Conservation (phyloP, 2,888 invertebrate genomes). For the Drosophila mercatorum region DNA sequence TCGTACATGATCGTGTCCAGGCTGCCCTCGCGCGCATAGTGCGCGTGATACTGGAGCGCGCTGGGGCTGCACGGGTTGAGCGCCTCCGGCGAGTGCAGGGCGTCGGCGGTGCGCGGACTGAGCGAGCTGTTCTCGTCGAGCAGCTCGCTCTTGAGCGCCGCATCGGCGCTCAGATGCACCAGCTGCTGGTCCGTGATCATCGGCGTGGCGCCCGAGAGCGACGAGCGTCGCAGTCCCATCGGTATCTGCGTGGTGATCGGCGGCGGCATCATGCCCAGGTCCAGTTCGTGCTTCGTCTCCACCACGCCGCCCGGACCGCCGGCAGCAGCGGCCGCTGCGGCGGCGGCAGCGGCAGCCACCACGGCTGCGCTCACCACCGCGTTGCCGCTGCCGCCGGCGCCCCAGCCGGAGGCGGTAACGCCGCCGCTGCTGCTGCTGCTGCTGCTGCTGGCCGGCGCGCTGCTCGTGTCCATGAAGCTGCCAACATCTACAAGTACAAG, state of each 20-base stretch:
- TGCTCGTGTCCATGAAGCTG: constrained; percentile 80
- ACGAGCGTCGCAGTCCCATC: constrained; percentile 88
- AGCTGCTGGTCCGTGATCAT: constrained; percentile 82
- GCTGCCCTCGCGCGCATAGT: constrained; percentile 75
- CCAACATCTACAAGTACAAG: constrained; percentile 82
- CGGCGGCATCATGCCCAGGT: constrained; percentile 89
- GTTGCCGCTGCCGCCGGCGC: constrained; percentile 57
- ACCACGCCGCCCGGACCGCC: constrained; percentile 61
- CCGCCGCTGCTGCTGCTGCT: constrained; percentile 7
- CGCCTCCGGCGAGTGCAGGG: constrained; percentile 78
- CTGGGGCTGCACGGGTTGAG: constrained; percentile 78
- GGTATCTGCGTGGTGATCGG: constrained; percentile 87
- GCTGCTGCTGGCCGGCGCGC: constrained; percentile 20
- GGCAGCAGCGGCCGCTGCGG: constrained; percentile 6
- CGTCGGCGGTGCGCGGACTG: constrained; percentile 77
- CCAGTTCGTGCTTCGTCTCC: constrained; percentile 86
- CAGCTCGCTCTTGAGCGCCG: constrained; percentile 88
- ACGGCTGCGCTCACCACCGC: neutral
- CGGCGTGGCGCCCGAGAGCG: constrained; percentile 86
- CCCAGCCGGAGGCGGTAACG: neutral
- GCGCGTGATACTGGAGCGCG: constrained; percentile 71
- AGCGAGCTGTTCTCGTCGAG: constrained; percentile 90
- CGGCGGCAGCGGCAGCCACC: constrained; percentile 7
- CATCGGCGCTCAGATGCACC: constrained; percentile 82
- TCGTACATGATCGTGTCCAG: constrained; percentile 82